Evolutionary conservation across 2,888 invertebrate genomes (phyloP), one percentile per base, ranked within the genome.

Genomic region (Tortrix viridana): DNA sequence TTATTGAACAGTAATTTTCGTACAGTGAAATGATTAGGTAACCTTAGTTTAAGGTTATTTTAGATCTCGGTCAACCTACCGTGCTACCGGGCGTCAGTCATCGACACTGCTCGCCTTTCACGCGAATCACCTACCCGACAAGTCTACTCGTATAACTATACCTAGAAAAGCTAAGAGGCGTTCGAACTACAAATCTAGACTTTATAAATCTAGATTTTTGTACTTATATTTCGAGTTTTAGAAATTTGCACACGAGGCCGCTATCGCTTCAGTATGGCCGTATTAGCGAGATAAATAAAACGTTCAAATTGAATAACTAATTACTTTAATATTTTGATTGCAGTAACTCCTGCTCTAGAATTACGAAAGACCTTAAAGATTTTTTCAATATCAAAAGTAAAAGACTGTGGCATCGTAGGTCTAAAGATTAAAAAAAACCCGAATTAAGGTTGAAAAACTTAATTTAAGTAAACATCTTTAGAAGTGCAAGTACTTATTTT

Each of bases 101-200:
- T 74, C 72, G 74, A 72, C 74, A 69, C 75, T 70, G 78, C 76
- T 77, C 78, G 75, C 71, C 79, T 82, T 82, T 80, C 79, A 77
- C 74, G 71, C 74, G 75, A 75, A 76, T 75, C 73, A 74, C 72
- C 74, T 67, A 75, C 77, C 72, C 67, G 66, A 56, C 67, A 12
- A 56, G 43, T n/a, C n/a, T n/a, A n/a, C 55, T 67, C 67, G n/a
- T 71, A 69, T 68, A 69, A 61, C 56, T 56, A 56, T 50, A 54
- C 60, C 55, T 60, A 48, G 37, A 3, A 19, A 19, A 26, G 43
- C 23, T 14, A 22, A 20, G 18, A 41, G 3, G 53, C 53, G 52
- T 52, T 46, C 38, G 56, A 53, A 58, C 63, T 32, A 23, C 37
- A 23, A 46, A 62, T 57, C 57, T 57, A 48, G 63, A 58, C 58